Percentiles rank a stretch among this genome's conserved stretches.
Conservation (phyloP, 2,888 invertebrate genomes). For the Phengaris arion region DNA sequence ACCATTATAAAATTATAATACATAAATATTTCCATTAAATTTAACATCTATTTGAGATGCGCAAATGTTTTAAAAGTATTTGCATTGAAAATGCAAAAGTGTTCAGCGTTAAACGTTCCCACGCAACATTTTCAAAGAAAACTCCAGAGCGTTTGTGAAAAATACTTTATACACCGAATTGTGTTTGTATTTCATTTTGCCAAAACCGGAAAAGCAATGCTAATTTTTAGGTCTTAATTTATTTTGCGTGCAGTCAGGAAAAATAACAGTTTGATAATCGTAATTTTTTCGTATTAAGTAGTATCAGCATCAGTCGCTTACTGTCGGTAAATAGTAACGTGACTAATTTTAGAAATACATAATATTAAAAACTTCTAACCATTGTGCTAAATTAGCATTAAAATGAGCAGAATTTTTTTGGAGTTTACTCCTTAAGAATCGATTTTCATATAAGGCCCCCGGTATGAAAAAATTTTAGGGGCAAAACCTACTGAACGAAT, state of each 20-base stretch:
- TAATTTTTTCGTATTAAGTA: no score
- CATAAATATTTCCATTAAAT: conserved; percentile 8
- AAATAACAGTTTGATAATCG: background rate
- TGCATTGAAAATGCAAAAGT: conserved; percentile 31
- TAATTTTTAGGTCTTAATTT: conserved; percentile 10
- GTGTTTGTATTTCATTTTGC: conserved; percentile 13
- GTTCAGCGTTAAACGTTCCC: conserved; percentile 48
- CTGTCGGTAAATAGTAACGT: no score
- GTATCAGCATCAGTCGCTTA: no score
- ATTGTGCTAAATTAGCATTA: no score
- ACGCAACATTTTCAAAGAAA: conserved; percentile 59
- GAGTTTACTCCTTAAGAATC: no score
- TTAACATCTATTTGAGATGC: background rate
- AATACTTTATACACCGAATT: conserved; percentile 24
- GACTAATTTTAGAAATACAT: no score
- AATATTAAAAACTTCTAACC: no score
- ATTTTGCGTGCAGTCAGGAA: background rate
- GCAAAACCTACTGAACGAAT: no score
- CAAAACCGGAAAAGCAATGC: background rate
- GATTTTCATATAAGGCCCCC: no score
- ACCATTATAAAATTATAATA: no score
- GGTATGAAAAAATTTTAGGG: no score
- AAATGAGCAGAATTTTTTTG: no score
- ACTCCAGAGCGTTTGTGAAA: conserved; percentile 49
- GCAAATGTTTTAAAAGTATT: conserved; percentile 26